phyloP scores from a whole-genome alignment of 30 jellyfish, hydroid and myxozoan genomes.

The Cassiopea andromeda region DNA sequence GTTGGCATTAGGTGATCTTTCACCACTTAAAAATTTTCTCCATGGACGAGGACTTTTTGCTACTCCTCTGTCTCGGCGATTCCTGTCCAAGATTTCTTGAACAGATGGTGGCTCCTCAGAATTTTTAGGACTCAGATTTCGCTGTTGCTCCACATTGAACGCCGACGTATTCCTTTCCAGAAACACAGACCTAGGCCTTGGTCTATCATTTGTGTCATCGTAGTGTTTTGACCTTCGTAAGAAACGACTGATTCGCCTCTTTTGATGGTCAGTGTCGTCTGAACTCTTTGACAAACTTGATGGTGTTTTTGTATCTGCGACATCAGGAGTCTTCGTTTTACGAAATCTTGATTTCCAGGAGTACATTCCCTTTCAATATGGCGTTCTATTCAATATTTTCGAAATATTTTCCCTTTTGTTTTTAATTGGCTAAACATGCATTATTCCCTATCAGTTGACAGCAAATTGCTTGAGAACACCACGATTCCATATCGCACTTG shows the following conservation, averaged over 20 bases:
- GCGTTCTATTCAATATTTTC: neutral
- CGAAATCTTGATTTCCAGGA: slow-evolving; percentile 75
- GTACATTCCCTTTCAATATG: slow-evolving; percentile 20
- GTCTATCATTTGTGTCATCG: slow-evolving; percentile 35
- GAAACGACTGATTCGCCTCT: slow-evolving; percentile 53
- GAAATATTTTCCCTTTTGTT: neutral
- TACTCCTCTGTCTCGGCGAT: slow-evolving; percentile 45
- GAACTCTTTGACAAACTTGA: slow-evolving; percentile 11
- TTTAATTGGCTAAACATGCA: neutral
- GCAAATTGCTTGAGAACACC: neutral
- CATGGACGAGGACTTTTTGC: slow-evolving; percentile 68
- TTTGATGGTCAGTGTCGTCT: slow-evolving; percentile 44
- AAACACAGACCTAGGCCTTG: slow-evolving; percentile 56
- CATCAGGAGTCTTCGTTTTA: slow-evolving; percentile 50
- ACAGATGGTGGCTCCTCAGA: slow-evolving; percentile 49
- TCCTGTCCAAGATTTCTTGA: slow-evolving; percentile 64
- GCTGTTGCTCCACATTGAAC: neutral
- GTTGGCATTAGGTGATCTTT: slow-evolving; percentile 27
- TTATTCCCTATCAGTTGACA: neutral
- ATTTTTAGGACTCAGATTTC: slow-evolving; percentile 3
- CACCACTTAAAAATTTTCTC: slow-evolving; percentile 58
- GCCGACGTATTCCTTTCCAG: slow-evolving; percentile 26
- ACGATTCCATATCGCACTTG: neutral
- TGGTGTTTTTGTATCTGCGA: slow-evolving; percentile 43
- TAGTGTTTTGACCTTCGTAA: slow-evolving; percentile 59